phyloP scores from a whole-genome alignment of 2,888 invertebrate genomes.

The Xanthia togata region DNA sequence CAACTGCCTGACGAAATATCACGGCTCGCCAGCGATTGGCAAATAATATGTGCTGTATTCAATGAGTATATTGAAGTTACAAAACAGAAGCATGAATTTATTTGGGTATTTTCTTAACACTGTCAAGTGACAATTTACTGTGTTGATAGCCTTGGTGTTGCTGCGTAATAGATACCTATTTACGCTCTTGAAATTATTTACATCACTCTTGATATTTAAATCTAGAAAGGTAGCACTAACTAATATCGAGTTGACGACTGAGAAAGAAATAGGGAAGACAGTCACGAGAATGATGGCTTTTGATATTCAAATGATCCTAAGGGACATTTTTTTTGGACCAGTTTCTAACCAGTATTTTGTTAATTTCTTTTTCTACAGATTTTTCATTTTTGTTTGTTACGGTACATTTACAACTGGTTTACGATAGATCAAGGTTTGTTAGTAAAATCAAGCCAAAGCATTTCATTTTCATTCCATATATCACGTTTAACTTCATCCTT shows the following conservation, averaged over 20 bases:
- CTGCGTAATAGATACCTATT: background rate
- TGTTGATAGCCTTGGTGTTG: conserved; percentile 1
- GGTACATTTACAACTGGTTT: background rate
- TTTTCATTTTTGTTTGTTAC: background rate
- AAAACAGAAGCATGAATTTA: conserved; percentile 30
- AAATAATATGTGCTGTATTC: conserved; percentile 52
- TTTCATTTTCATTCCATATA: background rate
- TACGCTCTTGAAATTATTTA: conserved; percentile 2
- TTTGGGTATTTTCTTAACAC: conserved; percentile 19
- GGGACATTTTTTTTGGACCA: background rate
- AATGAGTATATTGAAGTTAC: conserved; percentile 25
- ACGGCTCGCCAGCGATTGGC: conserved; percentile 39
- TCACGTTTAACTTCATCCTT: background rate
- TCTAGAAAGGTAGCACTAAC: too few species aligned
- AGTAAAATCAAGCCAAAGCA: background rate
- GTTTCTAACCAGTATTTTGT: background rate
- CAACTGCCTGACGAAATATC: conserved; percentile 58
- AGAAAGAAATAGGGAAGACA: too few species aligned
- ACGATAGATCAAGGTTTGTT: background rate
- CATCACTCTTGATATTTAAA: background rate
- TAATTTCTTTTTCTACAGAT: background rate
- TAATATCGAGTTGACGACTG: too few species aligned
- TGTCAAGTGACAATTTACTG: conserved; percentile 11
- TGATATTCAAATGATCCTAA: too few species aligned
- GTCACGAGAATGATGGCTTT: too few species aligned